Conservation (phyloP, 2,888 invertebrate genomes). For the Pseudolycoriella hygida region DNA sequence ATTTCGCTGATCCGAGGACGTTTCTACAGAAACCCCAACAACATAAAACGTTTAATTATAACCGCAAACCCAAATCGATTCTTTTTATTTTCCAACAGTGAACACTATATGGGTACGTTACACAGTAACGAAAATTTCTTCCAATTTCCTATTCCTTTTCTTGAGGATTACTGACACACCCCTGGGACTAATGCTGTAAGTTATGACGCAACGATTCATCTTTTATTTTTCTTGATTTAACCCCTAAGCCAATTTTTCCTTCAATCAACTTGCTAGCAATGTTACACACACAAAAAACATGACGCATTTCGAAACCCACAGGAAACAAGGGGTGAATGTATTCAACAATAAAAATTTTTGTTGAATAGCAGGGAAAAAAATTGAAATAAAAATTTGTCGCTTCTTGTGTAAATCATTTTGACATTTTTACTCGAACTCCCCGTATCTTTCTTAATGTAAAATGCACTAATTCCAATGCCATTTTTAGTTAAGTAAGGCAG, state of each 20-base stretch:
- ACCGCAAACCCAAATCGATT: neutral
- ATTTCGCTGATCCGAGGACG: neutral
- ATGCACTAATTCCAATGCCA: neutral
- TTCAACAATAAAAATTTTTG: neutral
- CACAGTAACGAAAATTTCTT: neutral
- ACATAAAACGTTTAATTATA: neutral
- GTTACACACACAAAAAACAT: no score
- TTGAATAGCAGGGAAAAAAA: neutral
- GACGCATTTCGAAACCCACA: neutral
- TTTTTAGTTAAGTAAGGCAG: no score
- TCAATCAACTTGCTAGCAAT: neutral
- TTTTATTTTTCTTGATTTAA: constrained; percentile 6
- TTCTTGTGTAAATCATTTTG: no score
- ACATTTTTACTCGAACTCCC: neutral
- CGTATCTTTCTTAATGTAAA: neutral
- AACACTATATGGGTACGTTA: no score
- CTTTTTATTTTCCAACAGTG: neutral
- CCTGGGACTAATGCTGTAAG: constrained; percentile 4
- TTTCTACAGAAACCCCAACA: neutral
- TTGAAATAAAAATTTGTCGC: no score
- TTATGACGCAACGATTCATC: constrained; percentile 5
- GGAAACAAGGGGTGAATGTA: neutral
- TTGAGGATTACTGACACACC: neutral
- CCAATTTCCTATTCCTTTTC: constrained; percentile 1
- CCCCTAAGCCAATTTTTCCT: constrained; percentile 2